These are phyloP conservation scores for Incurvaria masculella DNA, from an alignment of 2,888 invertebrate genomes.

Conservation along the genomic window DNA sequence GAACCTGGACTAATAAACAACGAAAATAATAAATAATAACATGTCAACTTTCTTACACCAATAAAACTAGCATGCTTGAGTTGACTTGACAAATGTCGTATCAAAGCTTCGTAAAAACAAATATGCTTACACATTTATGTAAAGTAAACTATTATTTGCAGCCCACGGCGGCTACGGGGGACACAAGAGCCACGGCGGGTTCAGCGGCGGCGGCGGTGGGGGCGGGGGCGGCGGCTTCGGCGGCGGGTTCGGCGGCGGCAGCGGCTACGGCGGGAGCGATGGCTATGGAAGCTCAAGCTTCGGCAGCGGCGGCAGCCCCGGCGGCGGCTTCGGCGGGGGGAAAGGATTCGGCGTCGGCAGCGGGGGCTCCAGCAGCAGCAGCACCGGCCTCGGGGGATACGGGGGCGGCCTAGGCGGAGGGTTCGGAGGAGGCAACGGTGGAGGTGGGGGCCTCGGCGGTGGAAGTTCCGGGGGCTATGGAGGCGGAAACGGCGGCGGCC, in stretches of 20 bases:
- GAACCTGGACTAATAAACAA: no score
- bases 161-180: conserved; percentile 18
- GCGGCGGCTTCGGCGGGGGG: neutral
- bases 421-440: neutral
- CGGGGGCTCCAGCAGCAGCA: neutral
- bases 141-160: no score
- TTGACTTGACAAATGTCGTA: no score
- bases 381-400: neutral
- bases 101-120: no score
- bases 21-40: no score
- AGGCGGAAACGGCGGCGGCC: neutral
- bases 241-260: conserved; percentile 8
- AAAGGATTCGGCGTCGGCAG: neutral
- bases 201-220: conserved; percentile 21
- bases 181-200: conserved; percentile 16
- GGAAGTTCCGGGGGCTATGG: neutral
- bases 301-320: neutral
- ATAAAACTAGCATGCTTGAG: no score
- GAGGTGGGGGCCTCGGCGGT: neutral
- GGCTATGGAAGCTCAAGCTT: conserved; percentile 13
- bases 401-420: neutral
- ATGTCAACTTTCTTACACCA: no score
- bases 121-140: no score
- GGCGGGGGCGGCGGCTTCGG: conserved; percentile 8
- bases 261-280: conserved; percentile 19